A percentile compares a stretch with the other conserved stretches of the same genome.
phyloP scores from a whole-genome alignment of 1,140 invertebrate genomes.

The Papilio helenus region DNA sequence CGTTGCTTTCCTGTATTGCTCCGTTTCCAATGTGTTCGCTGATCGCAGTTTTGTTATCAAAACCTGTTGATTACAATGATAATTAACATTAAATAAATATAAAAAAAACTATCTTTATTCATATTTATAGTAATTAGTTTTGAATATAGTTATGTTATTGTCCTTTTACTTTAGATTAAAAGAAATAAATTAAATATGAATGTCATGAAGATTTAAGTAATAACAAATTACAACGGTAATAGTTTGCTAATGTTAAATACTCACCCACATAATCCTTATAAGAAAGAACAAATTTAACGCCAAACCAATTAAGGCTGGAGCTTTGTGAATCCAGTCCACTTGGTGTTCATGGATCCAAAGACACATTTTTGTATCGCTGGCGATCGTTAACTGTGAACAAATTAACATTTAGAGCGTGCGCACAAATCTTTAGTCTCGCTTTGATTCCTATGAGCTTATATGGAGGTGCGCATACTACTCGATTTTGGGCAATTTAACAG shows the following conservation, averaged over 20 bases:
- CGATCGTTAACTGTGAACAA: conserved; percentile 58
- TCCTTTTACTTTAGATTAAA: no score
- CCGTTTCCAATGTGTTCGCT: conserved; percentile 92
- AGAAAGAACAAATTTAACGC: conserved; percentile 94
- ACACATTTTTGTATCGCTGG: conserved; percentile 81
- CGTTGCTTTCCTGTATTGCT: conserved; percentile 94
- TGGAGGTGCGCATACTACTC: no score
- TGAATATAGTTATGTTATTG: no score
- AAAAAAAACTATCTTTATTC: no score
- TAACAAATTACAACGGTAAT: no score
- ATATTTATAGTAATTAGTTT: no score
- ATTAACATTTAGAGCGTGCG: neutral
- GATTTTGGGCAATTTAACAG: no score
- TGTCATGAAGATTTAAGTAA: no score
- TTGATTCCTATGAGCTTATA: no score
- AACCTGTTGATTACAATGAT: conserved; percentile 87
- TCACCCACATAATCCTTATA: conserved; percentile 95
- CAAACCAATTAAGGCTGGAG: conserved; percentile 88
- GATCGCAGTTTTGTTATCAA: conserved; percentile 95
- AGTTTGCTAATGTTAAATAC: conserved; percentile 61
- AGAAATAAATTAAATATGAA: no score
- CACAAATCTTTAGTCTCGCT: no score
- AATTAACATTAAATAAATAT: no score
- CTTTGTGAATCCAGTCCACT: conserved; percentile 92
- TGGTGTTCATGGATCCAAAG: conserved; percentile 88